Percentiles rank a stretch among this genome's conserved stretches.
Conservation (phyloP, 2,888 invertebrate genomes). For the Cataglyphis livida region DNA sequence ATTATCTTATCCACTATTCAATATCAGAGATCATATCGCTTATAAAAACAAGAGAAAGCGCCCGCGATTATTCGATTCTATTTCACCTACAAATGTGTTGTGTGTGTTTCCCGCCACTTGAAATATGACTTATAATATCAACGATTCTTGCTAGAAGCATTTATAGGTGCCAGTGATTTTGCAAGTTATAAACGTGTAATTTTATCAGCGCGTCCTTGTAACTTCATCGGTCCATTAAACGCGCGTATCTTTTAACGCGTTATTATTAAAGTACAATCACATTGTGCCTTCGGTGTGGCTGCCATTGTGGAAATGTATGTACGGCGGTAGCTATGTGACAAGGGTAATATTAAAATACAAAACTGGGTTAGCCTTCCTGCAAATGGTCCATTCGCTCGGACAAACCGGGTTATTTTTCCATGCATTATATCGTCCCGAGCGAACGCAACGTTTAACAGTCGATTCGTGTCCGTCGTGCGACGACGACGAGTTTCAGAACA, state of each 20-base stretch:
- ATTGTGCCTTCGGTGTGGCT: constrained; percentile 33
- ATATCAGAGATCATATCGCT: neutral
- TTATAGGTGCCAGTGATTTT: neutral
- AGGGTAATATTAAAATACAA: constrained; percentile 35
- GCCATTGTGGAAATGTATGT: constrained; percentile 5
- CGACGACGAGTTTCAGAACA: constrained; percentile 61
- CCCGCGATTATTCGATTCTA: constrained; percentile 4
- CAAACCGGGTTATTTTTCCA: constrained; percentile 62
- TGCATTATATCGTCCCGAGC: constrained; percentile 47
- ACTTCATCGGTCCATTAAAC: constrained; percentile 40
- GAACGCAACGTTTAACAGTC: constrained; percentile 57
- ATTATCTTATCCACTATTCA: constrained; percentile 1
- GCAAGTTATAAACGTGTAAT: constrained; percentile 8
- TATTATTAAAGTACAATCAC: constrained; percentile 37
- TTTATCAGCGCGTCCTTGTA: constrained; percentile 26
- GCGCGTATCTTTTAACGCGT: constrained; percentile 33
- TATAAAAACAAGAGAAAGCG: constrained; percentile 11
- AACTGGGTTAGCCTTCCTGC: constrained; percentile 48
- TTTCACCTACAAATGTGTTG: neutral
- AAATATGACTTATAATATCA: neutral
- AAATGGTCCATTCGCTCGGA: constrained; percentile 37
- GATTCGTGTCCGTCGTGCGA: constrained; percentile 59
- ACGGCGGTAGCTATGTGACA: constrained; percentile 8
- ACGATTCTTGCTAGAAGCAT: constrained; percentile 16
- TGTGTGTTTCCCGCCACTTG: neutral